Conservation (phyloP, 1,140 invertebrate genomes). For the Brachionus asplanchnoidis region DNA sequence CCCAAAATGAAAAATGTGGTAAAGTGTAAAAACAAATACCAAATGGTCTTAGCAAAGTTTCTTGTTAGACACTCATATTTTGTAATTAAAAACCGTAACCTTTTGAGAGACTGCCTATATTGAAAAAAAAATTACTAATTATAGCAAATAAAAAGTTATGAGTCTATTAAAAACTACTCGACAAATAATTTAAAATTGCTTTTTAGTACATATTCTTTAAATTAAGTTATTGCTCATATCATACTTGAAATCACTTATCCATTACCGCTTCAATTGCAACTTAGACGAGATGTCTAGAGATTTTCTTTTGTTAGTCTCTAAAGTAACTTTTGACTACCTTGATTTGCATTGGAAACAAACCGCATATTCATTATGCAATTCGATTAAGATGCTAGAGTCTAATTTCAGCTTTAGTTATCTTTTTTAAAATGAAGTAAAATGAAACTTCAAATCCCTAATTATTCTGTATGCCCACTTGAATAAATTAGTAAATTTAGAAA, state of each 20-base stretch:
- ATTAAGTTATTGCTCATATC: slow-evolving; percentile 32
- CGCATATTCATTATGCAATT: not conserved
- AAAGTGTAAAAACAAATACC: not conserved
- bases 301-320: not conserved
- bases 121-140: not conserved
- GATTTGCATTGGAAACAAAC: not conserved
- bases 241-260: slow-evolving; percentile 28
- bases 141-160: not conserved
- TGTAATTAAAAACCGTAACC: not conserved
- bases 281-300: not conserved
- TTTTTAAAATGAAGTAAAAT: not conserved
- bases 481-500: not conserved
- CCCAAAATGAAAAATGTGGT: not conserved
- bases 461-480: not conserved
- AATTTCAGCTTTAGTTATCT: slow-evolving; percentile 22
- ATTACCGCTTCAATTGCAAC: not conserved
- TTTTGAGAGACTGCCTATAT: not conserved
- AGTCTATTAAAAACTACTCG: not conserved
- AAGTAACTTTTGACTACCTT: not conserved
- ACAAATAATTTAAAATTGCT: not conserved
- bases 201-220: not conserved
- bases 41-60: not conserved
- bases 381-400: not conserved
- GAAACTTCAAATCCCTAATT: not conserved
- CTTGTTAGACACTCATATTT: not conserved